Conservation (phyloP, 2,888 invertebrate genomes). For the Drosophila testacea region DNA sequence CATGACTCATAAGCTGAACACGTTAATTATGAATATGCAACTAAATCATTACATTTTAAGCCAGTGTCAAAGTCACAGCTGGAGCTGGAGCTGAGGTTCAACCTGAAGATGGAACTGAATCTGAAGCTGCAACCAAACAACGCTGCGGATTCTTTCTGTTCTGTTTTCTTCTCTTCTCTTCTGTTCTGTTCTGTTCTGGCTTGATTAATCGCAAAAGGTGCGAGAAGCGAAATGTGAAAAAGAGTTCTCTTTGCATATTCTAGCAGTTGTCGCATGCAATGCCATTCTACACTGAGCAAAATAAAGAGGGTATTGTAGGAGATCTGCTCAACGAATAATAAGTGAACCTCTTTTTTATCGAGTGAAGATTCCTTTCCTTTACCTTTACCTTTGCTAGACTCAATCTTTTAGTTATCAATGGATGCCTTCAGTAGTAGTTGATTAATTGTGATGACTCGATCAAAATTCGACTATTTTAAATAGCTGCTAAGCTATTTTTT, state of each 20-base stretch:
- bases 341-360: too few species aligned
- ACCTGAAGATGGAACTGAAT: conserved; percentile 2
- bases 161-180: background rate
- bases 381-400: too few species aligned
- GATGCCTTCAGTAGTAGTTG: too few species aligned
- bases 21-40: conserved; percentile 82
- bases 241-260: conserved; percentile 32
- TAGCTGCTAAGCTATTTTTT: too few species aligned
- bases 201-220: conserved; percentile 79
- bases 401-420: too few species aligned
- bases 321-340: background rate
- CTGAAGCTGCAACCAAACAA: conserved; percentile 4
- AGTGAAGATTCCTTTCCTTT: too few species aligned
- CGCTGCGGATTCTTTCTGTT: background rate
- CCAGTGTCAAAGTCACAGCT: conserved; percentile 82
- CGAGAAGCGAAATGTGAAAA: conserved; percentile 43
- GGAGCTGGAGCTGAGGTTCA: conserved; percentile 45
- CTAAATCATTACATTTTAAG: conserved; percentile 84
- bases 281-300: conserved; percentile 30
- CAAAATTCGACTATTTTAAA: too few species aligned
- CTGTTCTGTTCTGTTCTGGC: conserved; percentile 44
- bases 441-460: too few species aligned
- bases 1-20: conserved; percentile 59
- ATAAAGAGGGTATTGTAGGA: background rate
- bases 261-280: conserved; percentile 49